Percentiles rank a stretch among this genome's conserved stretches.
Conservation (phyloP, 2,113 vertebrate genomes). For the Phylloscopus trochiloides region DNA sequence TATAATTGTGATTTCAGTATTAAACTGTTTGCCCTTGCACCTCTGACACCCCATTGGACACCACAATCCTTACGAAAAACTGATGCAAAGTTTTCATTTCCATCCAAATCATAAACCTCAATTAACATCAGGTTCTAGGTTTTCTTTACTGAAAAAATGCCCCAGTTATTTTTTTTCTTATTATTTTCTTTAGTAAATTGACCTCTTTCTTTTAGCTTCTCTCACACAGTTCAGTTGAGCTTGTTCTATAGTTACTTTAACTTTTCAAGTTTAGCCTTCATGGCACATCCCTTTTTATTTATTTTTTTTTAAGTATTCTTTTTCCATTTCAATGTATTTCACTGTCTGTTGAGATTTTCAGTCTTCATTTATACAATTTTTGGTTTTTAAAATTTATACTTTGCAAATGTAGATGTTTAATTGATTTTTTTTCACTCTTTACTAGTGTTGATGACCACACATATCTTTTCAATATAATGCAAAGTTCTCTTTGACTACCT, state of each 20-base stretch:
- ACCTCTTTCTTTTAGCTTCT: neutral
- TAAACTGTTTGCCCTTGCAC: neutral
- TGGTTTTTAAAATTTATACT: neutral
- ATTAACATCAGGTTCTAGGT: neutral
- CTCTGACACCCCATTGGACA: neutral
- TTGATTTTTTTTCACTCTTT: neutral
- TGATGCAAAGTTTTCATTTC: neutral
- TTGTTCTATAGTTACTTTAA: neutral
- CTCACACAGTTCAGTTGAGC: neutral
- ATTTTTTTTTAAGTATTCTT: neutral
- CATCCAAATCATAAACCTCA: neutral
- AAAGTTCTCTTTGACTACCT: neutral
- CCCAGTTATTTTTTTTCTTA: neutral
- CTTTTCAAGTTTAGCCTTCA: neutral
- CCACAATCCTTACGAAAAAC: neutral
- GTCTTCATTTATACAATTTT: neutral
- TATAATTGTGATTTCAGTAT: neutral
- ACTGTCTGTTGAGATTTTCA: neutral
- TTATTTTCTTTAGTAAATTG: neutral
- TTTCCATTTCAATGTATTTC: neutral
- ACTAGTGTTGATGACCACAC: neutral
- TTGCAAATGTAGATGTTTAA: neutral
- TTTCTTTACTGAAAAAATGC: neutral
- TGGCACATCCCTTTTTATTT: rapidly evolving
- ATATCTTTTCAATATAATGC: neutral